A percentile compares a stretch with the other conserved stretches of the same genome.
Conservation (phyloP, 1,140 invertebrate genomes). For the Pseudoatta argentina region DNA sequence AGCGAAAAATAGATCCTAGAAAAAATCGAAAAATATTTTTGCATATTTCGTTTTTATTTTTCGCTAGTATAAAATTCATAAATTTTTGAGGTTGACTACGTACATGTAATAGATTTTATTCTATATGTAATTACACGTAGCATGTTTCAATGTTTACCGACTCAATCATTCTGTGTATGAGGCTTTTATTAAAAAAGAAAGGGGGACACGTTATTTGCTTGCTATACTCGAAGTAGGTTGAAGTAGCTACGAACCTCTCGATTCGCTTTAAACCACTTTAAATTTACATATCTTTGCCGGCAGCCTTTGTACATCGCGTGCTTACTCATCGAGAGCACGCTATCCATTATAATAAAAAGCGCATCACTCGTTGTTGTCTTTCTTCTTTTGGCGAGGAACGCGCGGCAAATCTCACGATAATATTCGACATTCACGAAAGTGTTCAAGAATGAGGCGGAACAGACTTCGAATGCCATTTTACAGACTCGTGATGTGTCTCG, state of each 20-base stretch:
- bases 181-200: not conserved
- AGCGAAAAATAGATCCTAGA: too few species aligned
- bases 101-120: not conserved
- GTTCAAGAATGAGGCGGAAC: slow-evolving; percentile 6
- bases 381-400: not conserved
- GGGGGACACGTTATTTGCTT: not conserved
- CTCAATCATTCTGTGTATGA: not conserved
- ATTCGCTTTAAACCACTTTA: slow-evolving; percentile 56
- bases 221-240: not conserved
- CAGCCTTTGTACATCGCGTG: slow-evolving; percentile 41
- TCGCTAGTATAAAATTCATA: not conserved
- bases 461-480: slow-evolving; percentile 11
- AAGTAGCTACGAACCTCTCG: slow-evolving; percentile 11
- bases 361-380: slow-evolving; percentile 23
- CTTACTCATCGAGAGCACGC: slow-evolving; percentile 45
- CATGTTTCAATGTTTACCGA: not conserved
- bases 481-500: slow-evolving; percentile 22
- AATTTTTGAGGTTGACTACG: not conserved
- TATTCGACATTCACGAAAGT: slow-evolving; percentile 22
- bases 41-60: not conserved
- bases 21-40: not conserved
- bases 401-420: slow-evolving; percentile 40
- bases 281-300: slow-evolving; percentile 51
- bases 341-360: slow-evolving; percentile 49
- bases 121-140: not conserved